A percentile compares a stretch with the other conserved stretches of the same genome.
Evolutionary conservation across 2,797 vertebrate species (phyloP).

Genomic region (Jordanella pulchra): DNA sequence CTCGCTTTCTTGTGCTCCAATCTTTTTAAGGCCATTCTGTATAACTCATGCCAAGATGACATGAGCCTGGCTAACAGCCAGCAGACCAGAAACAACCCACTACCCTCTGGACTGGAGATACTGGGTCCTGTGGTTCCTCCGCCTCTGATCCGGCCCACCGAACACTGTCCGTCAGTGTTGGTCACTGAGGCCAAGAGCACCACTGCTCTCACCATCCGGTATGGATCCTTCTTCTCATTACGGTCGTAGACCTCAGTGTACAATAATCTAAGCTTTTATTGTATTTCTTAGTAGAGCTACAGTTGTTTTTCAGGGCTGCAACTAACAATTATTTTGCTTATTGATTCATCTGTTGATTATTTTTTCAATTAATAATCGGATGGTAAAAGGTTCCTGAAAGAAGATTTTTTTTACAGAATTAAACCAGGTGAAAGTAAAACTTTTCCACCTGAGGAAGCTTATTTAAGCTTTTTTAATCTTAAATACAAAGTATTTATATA

Average conservation of each 20-base stretch:
- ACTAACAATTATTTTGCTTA: too few relatives aligned
- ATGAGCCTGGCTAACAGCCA: constrained; percentile 5
- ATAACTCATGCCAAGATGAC: constrained; percentile 31
- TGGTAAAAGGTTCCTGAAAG: too few relatives aligned
- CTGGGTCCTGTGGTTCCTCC: constrained; percentile 73
- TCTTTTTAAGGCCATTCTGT: constrained; percentile 82
- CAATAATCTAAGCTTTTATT: neutral
- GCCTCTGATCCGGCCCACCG: constrained; percentile 78
- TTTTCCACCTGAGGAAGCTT: too few relatives aligned
- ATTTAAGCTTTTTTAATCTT: too few relatives aligned
- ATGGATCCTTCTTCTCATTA: constrained; percentile 33
- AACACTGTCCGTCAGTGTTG: constrained; percentile 87
- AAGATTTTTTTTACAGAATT: too few relatives aligned
- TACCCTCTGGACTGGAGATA: constrained; percentile 53
- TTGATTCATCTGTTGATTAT: too few relatives aligned
- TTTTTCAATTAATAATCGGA: too few relatives aligned
- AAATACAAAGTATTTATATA: too few relatives aligned
- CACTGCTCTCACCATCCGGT: constrained; percentile 87
- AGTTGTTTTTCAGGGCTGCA: too few relatives aligned
- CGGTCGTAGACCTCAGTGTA: neutral
- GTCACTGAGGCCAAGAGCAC: constrained; percentile 86
- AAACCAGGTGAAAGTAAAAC: too few relatives aligned
- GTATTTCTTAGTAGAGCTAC: neutral
- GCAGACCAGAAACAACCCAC: constrained; percentile 6
- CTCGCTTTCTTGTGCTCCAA: neutral